Base-by-base conservation (phyloP, 1,140 invertebrate species). In the Listronotus oregonensis region DNA sequence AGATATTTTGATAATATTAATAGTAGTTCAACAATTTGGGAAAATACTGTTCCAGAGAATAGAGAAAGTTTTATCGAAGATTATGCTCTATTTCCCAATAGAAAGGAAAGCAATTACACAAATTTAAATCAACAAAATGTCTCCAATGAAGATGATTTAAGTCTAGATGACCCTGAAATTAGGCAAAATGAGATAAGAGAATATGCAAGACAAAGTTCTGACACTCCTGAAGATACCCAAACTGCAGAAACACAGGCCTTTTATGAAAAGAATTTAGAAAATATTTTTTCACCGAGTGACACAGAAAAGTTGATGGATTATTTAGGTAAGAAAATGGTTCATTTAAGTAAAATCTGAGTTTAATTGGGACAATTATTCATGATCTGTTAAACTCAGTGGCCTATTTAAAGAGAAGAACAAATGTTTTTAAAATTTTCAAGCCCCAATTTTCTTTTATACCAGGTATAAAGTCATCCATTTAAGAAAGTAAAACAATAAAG, bases 161-260 rank as follows among this genome's bases (percentile, higher is more conserved):
- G 60, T 46, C 39, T 57, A 54, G 68, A 71, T 43, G 65, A 73
- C 64, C 72, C 72, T 37, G 70, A 73, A 65, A 68, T 72, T 34
- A 66, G 70, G 50, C 59, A 34, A 47, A 70, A 64, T 62, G 69
- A 69, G 39, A 31, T 70, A 18, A 64, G 55, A 21, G 61, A 70
- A 34, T 52, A 42, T 54, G 47, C 50, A 21, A 51, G 15, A 11
- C 46, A 64, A 58, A 62, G 64, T 34, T 11, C 34, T 31, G 46
- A 54, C 9, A 11, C 44, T 15, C 27, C 27, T 0, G 27, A 10
- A 3, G 10, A 27, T 10, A 31, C 14, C 32, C 11, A 10, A 15
- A 37, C n/a, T 27, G 15, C 37, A 18, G 40, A 21, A 31, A 12
- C 49, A 43, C 1, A 17, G 6, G 43, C 34, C 11, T 59, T 11